Base-by-base conservation (phyloP, 2,113 vertebrate genomes). In the Ascaphus truei region DNA sequence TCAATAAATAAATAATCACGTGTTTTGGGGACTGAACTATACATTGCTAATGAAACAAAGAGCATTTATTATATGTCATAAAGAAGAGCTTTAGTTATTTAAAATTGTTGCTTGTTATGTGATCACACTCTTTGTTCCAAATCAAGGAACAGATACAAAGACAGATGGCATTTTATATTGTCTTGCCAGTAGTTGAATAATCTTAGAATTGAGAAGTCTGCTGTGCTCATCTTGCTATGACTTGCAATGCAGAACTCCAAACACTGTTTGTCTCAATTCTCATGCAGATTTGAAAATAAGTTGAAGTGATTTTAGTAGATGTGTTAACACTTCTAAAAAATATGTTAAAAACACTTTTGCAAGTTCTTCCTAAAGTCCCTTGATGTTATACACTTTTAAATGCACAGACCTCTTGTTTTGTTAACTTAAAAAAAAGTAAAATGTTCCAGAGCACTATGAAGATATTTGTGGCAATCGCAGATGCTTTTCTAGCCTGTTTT, bases 81-180 rank as follows among this genome's bases (percentile, higher is more conserved):
- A 15, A 62, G 29, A 31, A 23, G n/a, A 62, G 31, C 4, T 62
- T 47, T 30, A 61, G 25, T 45, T 33, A 47, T 27, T 62, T 31
- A 31, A 62, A 62, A 31, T 47, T 47, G 59, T 47, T 47, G 59
- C 9, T 47, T 62, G 27, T 47, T 62, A 62, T 5, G 22, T 47
- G 15, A 47, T 62, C 31, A 33, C 59, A 62, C 29, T 41, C 26
- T 62, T 62, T 43, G 37, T 30, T 61, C 45, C n/a, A 31, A 61
- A 61, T 30, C 30, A 41, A 62, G 18, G 13, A 63, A 51, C 61
- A 63, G 29, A 33, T 16, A 18, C 51, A 31, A 51, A 63, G 61
- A 51, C 61, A 63, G 61, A 63, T 63, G 61, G 45, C 31, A 63
- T 63, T 50, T 51, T 63, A 43, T 37, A 9, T 22, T n/a, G 0